Percentiles rank a stretch among this genome's conserved stretches.
phyloP scores from a whole-genome alignment of 2,888 invertebrate species.

The Nineta flava region DNA sequence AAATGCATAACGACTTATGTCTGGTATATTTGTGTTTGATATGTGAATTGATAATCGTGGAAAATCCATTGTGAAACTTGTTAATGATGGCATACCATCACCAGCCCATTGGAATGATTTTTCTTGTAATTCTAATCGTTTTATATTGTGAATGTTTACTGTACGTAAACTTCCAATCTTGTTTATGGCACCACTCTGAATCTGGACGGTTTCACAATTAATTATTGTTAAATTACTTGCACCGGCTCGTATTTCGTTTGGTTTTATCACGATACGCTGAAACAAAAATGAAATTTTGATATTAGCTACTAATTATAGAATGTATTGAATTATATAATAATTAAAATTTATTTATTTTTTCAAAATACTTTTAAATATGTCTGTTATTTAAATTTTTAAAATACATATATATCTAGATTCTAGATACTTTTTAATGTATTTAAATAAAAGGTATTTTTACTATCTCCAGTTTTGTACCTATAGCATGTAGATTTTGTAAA shows the following conservation, averaged over 20 bases:
- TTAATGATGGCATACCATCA: constrained; percentile 12
- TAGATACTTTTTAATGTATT: too few species aligned
- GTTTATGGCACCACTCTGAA: constrained; percentile 40
- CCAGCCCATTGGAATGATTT: constrained; percentile 41
- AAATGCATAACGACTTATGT: constrained; percentile 32
- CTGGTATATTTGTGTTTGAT: background rate
- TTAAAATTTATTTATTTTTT: too few species aligned
- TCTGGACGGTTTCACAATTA: constrained; percentile 45
- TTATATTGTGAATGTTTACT: constrained; percentile 45
- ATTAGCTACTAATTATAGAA: too few species aligned
- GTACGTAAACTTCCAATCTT: constrained; percentile 43
- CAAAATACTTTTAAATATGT: too few species aligned
- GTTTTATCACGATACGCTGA: background rate
- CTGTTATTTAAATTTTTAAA: too few species aligned
- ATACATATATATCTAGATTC: too few species aligned
- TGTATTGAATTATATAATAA: too few species aligned
- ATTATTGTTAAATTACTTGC: constrained; percentile 37
- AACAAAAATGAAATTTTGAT: constrained; percentile 6
- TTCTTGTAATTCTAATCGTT: constrained; percentile 42
- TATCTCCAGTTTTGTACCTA: too few species aligned
- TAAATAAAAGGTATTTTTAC: too few species aligned
- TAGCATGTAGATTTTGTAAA: too few species aligned
- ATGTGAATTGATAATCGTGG: constrained; percentile 5
- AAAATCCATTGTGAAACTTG: background rate
- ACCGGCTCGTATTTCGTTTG: background rate